A percentile compares a stretch with the other conserved stretches of the same genome.
Evolutionary conservation across 2,888 invertebrate species (phyloP).

Genomic region (Arctia plantaginis): DNA sequence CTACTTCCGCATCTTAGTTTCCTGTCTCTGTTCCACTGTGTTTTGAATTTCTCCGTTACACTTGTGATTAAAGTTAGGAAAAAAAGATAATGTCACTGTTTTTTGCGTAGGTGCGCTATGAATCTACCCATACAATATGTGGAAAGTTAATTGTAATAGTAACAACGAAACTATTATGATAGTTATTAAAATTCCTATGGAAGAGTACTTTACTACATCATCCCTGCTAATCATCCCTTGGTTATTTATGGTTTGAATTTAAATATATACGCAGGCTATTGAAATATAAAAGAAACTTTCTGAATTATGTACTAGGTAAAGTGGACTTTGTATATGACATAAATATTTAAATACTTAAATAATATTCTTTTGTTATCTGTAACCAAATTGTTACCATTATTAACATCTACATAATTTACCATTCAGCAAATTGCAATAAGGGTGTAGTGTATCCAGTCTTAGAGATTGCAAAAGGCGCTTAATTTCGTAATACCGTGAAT

Average conservation of each 20-base stretch:
- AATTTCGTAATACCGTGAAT: conserved; percentile 5
- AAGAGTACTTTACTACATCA: not conserved
- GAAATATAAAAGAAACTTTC: no score
- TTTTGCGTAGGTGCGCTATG: not conserved
- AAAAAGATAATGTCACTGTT: not conserved
- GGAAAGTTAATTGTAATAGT: conserved; percentile 12
- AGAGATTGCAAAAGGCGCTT: not conserved
- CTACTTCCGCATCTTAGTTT: not conserved
- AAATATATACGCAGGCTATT: no score
- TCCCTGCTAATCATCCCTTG: not conserved
- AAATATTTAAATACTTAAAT: not conserved
- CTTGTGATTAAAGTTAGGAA: not conserved
- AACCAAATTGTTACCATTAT: not conserved
- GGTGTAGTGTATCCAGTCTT: not conserved
- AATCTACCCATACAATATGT: not conserved
- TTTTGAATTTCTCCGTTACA: not conserved
- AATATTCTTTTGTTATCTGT: not conserved
- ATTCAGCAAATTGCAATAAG: not conserved
- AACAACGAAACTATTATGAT: not conserved
- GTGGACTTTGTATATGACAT: no score
- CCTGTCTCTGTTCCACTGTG: not conserved
- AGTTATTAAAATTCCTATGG: not conserved
- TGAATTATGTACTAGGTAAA: no score
- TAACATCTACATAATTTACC: no score
- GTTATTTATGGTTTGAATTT: no score